A percentile compares a stretch with the other conserved stretches of the same genome.
phyloP scores from a whole-genome alignment of 2,113 vertebrate species.

The Osmerus eperlanus region DNA sequence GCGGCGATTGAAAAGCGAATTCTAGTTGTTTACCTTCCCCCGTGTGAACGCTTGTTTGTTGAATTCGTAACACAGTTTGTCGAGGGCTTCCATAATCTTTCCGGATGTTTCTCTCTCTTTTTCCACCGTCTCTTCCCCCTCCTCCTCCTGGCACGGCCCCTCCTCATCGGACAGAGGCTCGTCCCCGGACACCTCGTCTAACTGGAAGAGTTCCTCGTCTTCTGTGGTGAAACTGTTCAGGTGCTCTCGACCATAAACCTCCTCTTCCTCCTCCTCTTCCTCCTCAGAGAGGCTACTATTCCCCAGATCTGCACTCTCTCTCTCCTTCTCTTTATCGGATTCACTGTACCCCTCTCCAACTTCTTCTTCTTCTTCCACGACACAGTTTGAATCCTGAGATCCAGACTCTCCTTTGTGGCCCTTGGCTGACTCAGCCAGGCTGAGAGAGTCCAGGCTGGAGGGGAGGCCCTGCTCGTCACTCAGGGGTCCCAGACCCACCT shows the following conservation, averaged over 20 bases:
- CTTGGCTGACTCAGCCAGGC: background rate
- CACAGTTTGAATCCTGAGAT: slow-evolving; percentile 70
- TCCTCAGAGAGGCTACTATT: slow-evolving; percentile 53
- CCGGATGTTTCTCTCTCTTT: slow-evolving; percentile 37
- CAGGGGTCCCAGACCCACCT: background rate
- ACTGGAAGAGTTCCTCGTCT: slow-evolving; percentile 70
- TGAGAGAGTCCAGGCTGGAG: slow-evolving; percentile 29
- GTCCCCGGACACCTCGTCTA: slow-evolving; percentile 75
- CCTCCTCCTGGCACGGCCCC: slow-evolving; percentile 56
- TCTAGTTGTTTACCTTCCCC: slow-evolving; percentile 79
- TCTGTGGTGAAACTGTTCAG: slow-evolving; percentile 64
- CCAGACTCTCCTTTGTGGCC: slow-evolving; percentile 34
- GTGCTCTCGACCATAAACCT: slow-evolving; percentile 42
- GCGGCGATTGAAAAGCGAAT: background rate
- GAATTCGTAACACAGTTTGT: slow-evolving; percentile 77
- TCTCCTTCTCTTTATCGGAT: slow-evolving; percentile 69
- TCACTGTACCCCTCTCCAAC: slow-evolving; percentile 66
- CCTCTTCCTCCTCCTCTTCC: slow-evolving; percentile 31
- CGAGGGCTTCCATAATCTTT: slow-evolving; percentile 31
- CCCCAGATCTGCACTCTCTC: slow-evolving; percentile 66
- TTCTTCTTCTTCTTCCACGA: slow-evolving; percentile 73
- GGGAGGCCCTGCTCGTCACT: background rate
- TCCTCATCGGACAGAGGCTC: slow-evolving; percentile 81
- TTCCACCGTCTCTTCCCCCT: slow-evolving; percentile 9
- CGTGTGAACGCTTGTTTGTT: slow-evolving; percentile 82